Conservation (phyloP, 2,888 invertebrate species). For the Andrena minutula region DNA sequence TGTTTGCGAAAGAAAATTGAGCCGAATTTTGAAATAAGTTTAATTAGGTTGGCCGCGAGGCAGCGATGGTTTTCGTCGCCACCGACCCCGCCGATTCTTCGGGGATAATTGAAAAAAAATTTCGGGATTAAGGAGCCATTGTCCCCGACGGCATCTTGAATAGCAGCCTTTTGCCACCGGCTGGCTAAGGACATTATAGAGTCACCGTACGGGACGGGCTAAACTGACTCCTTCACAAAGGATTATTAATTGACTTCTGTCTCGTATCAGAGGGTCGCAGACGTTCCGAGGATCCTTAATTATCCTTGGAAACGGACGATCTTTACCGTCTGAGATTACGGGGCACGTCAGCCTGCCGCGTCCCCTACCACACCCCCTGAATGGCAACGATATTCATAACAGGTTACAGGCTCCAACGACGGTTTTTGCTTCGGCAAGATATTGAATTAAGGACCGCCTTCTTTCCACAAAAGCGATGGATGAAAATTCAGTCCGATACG, state of each 20-base stretch:
- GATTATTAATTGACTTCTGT: conserved; percentile 77
- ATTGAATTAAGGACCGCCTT: not conserved
- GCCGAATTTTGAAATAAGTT: conserved; percentile 74
- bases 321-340: conserved; percentile 65
- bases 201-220: conserved; percentile 67
- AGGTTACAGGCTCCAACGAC: conserved; percentile 28
- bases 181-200: conserved; percentile 69
- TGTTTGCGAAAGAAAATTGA: conserved; percentile 74
- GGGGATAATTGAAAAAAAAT: conserved; percentile 73
- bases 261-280: conserved; percentile 74
- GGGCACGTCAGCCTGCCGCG: conserved; percentile 27
- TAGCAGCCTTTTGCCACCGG: conserved; percentile 59
- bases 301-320: conserved; percentile 74
- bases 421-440: not conserved
- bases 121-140: conserved; percentile 72
- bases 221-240: conserved; percentile 74
- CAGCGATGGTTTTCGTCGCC: conserved; percentile 26
- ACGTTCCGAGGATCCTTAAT: conserved; percentile 72
- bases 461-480: too few species aligned
- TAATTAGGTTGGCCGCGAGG: conserved; percentile 66
- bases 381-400: conserved; percentile 39
- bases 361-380: conserved; percentile 10
- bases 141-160: conserved; percentile 70
- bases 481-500: too few species aligned
- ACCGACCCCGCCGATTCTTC: conserved; percentile 44